A percentile compares a stretch with the other conserved stretches of the same genome.
Evolutionary conservation across 2,888 invertebrate genomes (phyloP).

Genomic region (Scaptomyza caliginosa): DNA sequence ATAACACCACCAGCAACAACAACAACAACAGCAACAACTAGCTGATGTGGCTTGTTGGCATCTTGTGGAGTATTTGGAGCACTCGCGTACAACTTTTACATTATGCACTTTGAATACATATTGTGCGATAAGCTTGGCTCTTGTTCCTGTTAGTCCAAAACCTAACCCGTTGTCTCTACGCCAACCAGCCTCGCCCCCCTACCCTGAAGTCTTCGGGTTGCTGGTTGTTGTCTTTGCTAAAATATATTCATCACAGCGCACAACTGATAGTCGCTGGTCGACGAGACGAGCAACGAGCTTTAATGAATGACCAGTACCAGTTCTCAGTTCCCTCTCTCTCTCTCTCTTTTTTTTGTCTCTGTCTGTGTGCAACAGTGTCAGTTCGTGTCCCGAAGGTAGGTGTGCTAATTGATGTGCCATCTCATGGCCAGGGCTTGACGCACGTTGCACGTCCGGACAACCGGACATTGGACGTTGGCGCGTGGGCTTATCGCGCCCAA

Average conservation of each 20-base stretch:
- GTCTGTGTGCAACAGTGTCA: not conserved
- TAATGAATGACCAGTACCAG: conserved; percentile 66
- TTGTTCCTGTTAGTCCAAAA: conserved; percentile 40
- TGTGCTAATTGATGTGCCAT: conserved; percentile 77
- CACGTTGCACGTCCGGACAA: conserved; percentile 41
- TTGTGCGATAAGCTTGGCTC: conserved; percentile 68
- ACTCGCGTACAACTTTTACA: conserved; percentile 74
- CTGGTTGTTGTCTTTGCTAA: conserved; percentile 65
- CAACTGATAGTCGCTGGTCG: conserved; percentile 58
- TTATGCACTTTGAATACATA: conserved; percentile 77
- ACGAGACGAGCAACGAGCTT: conserved; percentile 47
- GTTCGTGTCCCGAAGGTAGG: conserved; percentile 46
- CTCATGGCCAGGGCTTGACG: conserved; percentile 54
- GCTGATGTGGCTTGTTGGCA: conserved; percentile 38
- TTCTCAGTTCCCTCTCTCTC: conserved; percentile 4
- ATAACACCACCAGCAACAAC: conserved; percentile 53
- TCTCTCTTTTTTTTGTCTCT: not conserved
- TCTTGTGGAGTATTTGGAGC: conserved; percentile 68
- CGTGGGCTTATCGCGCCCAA: conserved; percentile 74
- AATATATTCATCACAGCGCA: conserved; percentile 69
- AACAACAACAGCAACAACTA: conserved; percentile 15
- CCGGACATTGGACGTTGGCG: conserved; percentile 41
- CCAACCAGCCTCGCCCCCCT: too few relatives aligned
- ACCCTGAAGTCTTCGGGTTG: too few relatives aligned
- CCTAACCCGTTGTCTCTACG: not conserved